phyloP scores from a whole-genome alignment of 2,888 invertebrate species.

The Tricholauxania praeusta region DNA sequence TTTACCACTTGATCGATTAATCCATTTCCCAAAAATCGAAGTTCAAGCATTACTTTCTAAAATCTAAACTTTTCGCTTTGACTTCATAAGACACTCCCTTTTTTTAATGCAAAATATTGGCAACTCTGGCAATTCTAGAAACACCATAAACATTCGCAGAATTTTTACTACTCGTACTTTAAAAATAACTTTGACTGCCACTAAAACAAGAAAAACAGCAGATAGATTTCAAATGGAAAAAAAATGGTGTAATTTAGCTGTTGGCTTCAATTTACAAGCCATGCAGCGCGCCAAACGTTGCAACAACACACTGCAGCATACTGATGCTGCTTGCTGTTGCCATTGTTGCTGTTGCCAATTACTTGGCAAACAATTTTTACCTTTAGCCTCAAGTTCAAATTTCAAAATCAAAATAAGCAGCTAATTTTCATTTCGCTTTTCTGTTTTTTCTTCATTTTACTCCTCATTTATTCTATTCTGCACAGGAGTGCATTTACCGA shows the following conservation, averaged over 20 bases:
- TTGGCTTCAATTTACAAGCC: slow-evolving; percentile 47
- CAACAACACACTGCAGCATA: slow-evolving; percentile 30
- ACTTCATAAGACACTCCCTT: too few relatives aligned
- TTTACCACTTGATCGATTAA: too few relatives aligned
- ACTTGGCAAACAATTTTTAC: slow-evolving; percentile 67
- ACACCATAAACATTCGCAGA: neutral
- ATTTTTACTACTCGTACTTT: slow-evolving; percentile 13
- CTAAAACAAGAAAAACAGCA: neutral
- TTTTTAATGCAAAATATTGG: too few relatives aligned
- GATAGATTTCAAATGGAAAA: slow-evolving; percentile 41
- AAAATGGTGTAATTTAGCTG: slow-evolving; percentile 49
- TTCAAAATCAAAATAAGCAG: slow-evolving; percentile 62
- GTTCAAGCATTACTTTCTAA: too few relatives aligned
- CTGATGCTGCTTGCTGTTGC: neutral
- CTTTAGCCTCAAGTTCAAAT: slow-evolving; percentile 68
- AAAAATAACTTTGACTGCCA: neutral
- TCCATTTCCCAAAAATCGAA: too few relatives aligned
- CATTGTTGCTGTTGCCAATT: slow-evolving; percentile 56
- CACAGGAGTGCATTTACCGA: slow-evolving; percentile 18
- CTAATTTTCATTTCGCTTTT: slow-evolving; percentile 30
- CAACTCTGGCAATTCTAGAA: too few relatives aligned
- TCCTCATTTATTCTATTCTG: neutral
- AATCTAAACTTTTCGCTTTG: too few relatives aligned
- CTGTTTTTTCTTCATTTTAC: neutral
- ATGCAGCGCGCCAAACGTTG: slow-evolving; percentile 37